Evolutionary conservation across 2,797 vertebrate genomes (phyloP).

Genomic region (Poecile montanus): DNA sequence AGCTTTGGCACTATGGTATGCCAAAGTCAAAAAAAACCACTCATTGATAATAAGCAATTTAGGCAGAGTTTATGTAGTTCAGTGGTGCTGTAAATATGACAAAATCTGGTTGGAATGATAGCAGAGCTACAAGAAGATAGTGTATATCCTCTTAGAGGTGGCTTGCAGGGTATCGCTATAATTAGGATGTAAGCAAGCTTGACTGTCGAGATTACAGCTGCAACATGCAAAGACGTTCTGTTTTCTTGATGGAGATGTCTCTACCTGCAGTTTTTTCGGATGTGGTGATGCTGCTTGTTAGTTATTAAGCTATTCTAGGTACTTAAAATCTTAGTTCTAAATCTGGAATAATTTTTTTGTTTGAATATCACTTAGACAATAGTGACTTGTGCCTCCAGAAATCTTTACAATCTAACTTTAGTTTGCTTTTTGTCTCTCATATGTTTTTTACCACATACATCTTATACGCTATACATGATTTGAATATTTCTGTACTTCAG

Average conservation of each 20-base stretch:
- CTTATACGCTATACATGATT: not conserved
- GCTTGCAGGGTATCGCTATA: not conserved
- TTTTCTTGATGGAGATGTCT: not conserved
- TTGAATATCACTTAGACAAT: not conserved
- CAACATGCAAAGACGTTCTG: not conserved
- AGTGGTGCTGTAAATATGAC: not conserved
- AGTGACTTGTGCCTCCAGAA: not conserved
- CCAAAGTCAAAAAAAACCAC: not conserved
- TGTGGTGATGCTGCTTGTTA: not conserved
- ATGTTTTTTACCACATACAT: fast-evolving
- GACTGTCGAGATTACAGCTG: not conserved
- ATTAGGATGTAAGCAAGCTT: not conserved
- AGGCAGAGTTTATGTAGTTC: not conserved
- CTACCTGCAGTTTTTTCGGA: not conserved
- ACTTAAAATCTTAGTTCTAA: not conserved
- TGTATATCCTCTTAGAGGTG: not conserved
- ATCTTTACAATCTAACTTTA: not conserved
- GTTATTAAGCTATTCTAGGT: not conserved
- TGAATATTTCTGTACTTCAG: not conserved
- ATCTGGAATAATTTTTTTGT: not conserved
- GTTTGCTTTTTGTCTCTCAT: not conserved
- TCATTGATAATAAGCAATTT: not conserved
- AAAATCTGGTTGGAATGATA: not conserved
- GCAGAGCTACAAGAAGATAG: not conserved
- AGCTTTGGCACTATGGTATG: not conserved